A percentile compares a stretch with the other conserved stretches of the same genome.
These are phyloP conservation scores for Sylvietta virens DNA, from an alignment of 2,113 vertebrate genomes.

Conservation along the genomic window DNA sequence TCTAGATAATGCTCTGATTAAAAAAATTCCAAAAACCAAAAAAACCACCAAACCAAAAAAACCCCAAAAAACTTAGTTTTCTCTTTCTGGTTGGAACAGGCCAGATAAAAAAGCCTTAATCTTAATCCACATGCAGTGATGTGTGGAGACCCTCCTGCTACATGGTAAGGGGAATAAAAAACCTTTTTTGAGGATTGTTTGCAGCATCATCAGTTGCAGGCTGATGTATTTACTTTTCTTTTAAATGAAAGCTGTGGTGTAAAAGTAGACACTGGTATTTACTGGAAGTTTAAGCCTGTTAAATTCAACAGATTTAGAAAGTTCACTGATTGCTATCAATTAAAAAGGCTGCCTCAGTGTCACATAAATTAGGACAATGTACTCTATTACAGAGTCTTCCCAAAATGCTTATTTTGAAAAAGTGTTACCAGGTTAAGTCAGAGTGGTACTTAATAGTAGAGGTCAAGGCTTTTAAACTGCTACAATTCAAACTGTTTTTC, in stretches of 20 bases:
- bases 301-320: constrained; percentile 54
- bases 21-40: not conserved
- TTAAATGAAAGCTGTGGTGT: not conserved
- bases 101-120: not conserved
- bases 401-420: constrained; percentile 11
- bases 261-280: constrained; percentile 55
- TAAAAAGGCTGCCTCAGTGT: not conserved
- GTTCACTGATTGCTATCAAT: constrained; percentile 34
- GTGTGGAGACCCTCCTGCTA: not conserved
- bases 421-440: not conserved
- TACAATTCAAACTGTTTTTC: not conserved
- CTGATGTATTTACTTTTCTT: not conserved
- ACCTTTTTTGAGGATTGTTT: not conserved
- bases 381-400: not conserved
- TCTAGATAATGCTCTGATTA: not conserved
- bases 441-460: not conserved
- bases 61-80: not conserved
- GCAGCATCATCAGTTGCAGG: not conserved
- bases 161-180: not conserved
- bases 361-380: not conserved
- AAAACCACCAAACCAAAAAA: too few relatives aligned
- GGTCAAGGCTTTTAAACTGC: not conserved
- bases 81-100: not conserved
- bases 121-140: not conserved
- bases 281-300: not conserved